phyloP scores from a whole-genome alignment of 1,140 invertebrate genomes.

The Belonocnema kinseyi region DNA sequence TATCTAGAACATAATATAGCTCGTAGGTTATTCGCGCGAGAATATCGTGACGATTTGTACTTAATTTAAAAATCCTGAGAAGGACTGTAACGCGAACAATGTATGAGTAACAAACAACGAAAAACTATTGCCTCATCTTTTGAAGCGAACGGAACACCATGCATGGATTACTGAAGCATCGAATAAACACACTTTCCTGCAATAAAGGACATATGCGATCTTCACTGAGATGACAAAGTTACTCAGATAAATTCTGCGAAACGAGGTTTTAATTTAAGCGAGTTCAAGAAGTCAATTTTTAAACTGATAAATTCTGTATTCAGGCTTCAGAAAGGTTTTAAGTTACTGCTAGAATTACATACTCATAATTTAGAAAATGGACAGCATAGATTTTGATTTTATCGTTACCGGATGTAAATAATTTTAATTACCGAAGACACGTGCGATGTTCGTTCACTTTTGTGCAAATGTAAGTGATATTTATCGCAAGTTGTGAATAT shows the following conservation, averaged over 20 bases:
- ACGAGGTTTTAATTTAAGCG: background rate
- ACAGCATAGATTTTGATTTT: background rate
- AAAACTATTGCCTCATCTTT: background rate
- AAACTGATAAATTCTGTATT: background rate
- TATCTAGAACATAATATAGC: constrained; percentile 23
- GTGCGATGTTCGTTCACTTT: too few species aligned
- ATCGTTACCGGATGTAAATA: constrained; percentile 2
- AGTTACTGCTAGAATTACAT: background rate
- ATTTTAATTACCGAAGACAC: background rate
- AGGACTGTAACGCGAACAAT: background rate
- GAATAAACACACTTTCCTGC: background rate
- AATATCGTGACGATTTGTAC: background rate
- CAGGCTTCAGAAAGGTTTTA: background rate
- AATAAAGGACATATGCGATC: too few species aligned
- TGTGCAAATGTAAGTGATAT: background rate
- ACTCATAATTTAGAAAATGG: constrained; percentile 11
- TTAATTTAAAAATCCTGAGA: background rate
- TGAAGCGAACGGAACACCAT: background rate
- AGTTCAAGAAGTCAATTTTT: background rate
- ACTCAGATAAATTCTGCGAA: background rate
- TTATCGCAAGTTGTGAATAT: background rate
- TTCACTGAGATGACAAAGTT: background rate
- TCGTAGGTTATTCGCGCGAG: background rate
- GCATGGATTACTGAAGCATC: background rate
- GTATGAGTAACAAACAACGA: background rate